Percentiles rank a stretch among this genome's conserved stretches.
Evolutionary conservation across 2,888 invertebrate genomes (phyloP).

Genomic region (Lasioglossum marginatum): DNA sequence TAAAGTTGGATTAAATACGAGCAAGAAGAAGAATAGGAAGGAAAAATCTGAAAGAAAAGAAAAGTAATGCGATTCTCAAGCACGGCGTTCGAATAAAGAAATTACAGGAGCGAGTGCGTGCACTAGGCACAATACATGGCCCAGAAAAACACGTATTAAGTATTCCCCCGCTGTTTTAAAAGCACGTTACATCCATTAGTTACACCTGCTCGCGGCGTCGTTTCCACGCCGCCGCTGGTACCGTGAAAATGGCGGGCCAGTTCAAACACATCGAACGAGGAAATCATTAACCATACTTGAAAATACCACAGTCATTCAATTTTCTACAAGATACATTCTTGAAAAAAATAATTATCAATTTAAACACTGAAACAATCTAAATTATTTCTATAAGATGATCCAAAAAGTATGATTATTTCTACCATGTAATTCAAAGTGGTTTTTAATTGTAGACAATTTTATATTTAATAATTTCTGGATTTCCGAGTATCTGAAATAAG

Average conservation of each 20-base stretch:
- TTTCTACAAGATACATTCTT: background rate
- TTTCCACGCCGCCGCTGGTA: constrained; percentile 60
- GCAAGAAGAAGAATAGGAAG: background rate
- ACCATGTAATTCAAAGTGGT: background rate
- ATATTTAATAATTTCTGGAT: background rate
- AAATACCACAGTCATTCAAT: background rate
- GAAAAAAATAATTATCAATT: background rate
- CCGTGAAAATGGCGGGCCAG: constrained; percentile 51
- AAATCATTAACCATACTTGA: background rate
- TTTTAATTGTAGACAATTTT: background rate
- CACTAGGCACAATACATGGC: constrained; percentile 59
- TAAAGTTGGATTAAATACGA: background rate
- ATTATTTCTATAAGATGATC: background rate
- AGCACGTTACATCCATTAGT: constrained; percentile 71
- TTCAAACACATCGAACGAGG: background rate
- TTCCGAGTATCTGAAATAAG: background rate
- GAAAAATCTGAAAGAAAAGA: background rate
- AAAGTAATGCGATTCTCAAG: constrained; percentile 14
- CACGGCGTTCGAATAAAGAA: constrained; percentile 41
- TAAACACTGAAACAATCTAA: background rate
- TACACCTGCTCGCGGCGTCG: constrained; percentile 70
- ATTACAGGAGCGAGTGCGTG: constrained; percentile 49
- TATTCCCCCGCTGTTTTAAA: constrained; percentile 71
- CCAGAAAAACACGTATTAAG: constrained; percentile 69
- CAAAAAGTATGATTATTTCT: no score